Base-by-base conservation (phyloP, 2,888 invertebrate species). In the Pyrocoelia pectoralis region DNA sequence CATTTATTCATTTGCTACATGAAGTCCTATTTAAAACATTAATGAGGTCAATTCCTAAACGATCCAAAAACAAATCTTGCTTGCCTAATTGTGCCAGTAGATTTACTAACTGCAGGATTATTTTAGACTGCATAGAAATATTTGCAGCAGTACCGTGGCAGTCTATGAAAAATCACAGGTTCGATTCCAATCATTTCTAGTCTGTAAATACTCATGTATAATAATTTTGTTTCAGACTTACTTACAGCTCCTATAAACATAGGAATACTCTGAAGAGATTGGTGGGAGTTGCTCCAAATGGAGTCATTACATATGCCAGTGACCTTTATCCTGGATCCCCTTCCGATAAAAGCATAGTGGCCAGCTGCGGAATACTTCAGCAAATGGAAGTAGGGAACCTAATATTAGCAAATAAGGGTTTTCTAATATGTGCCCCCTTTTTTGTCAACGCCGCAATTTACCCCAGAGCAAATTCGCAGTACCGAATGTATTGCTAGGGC, bases 251-350 rank as follows among this genome's bases (percentile, higher is more conserved):
- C 38, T 53, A 53, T 14, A 53, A 53, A 15, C 29, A 53, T 10
- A 1, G 38, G 10, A 53, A 53, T 38, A 53, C 53, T 1, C 8
- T 3, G 15, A 76, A 74, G 62, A 68, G 56, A 18, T 52, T 75
- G 8, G 56, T 74, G 8, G 72, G 69, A 13, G 69, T 72, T 53
- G 73, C 74, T 15, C 73, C 75, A 19, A 72, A 73, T 69, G 74
- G 75, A 5, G 69, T 72, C 6, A 53, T 53, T 1, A 53, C 53
- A 1, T 53, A 33, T 53, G 38, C 15, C 3, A 53, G 33, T 53
- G 18, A 17, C 12, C 13, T 33, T 8, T 38, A 38, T 15, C 53
- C 38, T 43, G 43, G 43, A 13, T 43, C 43, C 43, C 6, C 14
- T 15, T 13, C 13, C 14, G 43, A 43, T 43, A 43, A 43, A 14